phyloP scores from a whole-genome alignment of 2,888 invertebrate species.

The Smittia sp. region DNA sequence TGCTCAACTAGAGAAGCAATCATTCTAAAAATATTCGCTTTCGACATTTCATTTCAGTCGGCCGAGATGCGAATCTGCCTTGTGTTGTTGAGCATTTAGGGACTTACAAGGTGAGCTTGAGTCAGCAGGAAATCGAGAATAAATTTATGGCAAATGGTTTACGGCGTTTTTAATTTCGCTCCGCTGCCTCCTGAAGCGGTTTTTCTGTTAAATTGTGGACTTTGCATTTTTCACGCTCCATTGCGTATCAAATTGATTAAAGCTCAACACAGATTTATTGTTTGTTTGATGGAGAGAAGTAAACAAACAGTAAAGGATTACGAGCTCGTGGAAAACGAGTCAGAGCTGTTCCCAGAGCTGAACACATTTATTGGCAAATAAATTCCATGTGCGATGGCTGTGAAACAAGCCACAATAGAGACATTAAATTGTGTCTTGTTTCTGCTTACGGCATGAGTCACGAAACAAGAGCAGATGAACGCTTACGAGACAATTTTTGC shows the following conservation, averaged over 20 bases:
- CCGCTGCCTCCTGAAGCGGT: background rate
- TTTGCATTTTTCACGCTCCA: conserved; percentile 4
- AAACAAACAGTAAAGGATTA: conserved; percentile 9
- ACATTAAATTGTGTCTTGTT: background rate
- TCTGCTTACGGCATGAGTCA: background rate
- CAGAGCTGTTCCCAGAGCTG: background rate
- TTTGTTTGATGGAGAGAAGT: conserved; percentile 1
- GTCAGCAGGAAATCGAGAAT: background rate
- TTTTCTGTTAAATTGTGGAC: background rate
- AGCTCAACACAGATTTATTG: background rate
- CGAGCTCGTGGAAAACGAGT: background rate
- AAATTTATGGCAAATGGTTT: too few relatives aligned
- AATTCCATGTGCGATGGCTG: background rate
- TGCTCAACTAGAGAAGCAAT: too few relatives aligned
- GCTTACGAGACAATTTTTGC: background rate
- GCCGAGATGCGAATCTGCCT: conserved; percentile 83
- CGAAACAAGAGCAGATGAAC: conserved; percentile 1
- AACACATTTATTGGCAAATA: background rate
- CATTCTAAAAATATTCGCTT: too few relatives aligned
- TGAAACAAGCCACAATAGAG: conserved; percentile 12
- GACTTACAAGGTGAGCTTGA: conserved; percentile 70
- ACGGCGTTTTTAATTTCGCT: too few relatives aligned
- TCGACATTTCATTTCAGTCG: conserved; percentile 57
- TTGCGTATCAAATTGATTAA: background rate
- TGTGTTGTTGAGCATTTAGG: conserved; percentile 89